A percentile compares a stretch with the other conserved stretches of the same genome.
These are phyloP conservation scores for Drosophila limbata DNA, from an alignment of 2,888 invertebrate genomes.

Conservation along the genomic window DNA sequence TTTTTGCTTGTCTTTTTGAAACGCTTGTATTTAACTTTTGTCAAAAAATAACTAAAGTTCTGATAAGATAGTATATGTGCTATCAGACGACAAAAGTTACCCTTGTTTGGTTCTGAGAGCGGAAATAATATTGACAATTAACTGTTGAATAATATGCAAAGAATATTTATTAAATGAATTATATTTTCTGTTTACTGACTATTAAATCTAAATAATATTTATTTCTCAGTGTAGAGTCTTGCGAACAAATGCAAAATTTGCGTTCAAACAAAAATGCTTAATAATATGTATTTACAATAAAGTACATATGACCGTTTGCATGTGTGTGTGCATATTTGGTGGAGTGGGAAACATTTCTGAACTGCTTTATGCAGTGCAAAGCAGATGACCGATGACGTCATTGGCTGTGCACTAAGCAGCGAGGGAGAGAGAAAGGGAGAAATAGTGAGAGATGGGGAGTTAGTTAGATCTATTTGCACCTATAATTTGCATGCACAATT, in stretches of 20 bases:
- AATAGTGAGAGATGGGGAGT: background rate
- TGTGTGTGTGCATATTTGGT: background rate
- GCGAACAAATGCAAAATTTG: slow-evolving; percentile 41
- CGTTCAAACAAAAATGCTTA: slow-evolving; percentile 40
- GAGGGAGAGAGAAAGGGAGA: background rate
- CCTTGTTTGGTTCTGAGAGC: background rate
- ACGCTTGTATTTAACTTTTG: background rate
- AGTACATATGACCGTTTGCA: background rate
- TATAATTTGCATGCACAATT: slow-evolving; percentile 57
- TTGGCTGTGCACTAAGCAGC: background rate
- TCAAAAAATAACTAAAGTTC: background rate
- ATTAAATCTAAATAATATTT: background rate
- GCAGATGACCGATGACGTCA: slow-evolving; percentile 49
- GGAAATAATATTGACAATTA: background rate
- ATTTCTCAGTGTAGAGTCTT: slow-evolving; percentile 29
- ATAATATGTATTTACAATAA: slow-evolving; percentile 15
- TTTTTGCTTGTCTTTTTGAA: background rate
- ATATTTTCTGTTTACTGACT: background rate
- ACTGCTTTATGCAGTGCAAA: slow-evolving; percentile 16
- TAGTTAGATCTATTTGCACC: background rate
- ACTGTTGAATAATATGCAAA: background rate
- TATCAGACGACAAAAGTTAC: slow-evolving; percentile 7
- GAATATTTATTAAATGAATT: background rate
- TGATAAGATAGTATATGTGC: slow-evolving; percentile 38
- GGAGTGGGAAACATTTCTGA: slow-evolving; percentile 13